phyloP scores from a whole-genome alignment of 2,888 invertebrate species.

The Lithophane leautieri region DNA sequence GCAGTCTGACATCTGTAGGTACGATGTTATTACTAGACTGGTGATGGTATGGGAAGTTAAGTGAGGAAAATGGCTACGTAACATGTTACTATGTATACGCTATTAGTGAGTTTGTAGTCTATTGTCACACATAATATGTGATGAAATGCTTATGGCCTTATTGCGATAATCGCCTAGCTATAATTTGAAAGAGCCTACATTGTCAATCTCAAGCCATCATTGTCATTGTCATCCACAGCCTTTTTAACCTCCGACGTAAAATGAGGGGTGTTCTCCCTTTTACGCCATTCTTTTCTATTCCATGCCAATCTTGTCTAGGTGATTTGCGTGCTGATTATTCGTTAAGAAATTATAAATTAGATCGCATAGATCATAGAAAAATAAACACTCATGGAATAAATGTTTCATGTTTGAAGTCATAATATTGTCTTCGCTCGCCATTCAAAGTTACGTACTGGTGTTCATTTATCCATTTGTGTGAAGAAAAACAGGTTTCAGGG shows the following conservation, averaged over 20 bases:
- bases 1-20: not conserved
- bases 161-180: not conserved
- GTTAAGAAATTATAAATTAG: not conserved
- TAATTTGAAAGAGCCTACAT: not conserved
- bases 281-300: not conserved
- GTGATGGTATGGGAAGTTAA: not conserved
- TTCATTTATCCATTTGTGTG: not conserved
- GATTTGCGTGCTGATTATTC: not conserved
- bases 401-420: not conserved
- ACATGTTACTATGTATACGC: not conserved
- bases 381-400: not conserved
- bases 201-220: not conserved
- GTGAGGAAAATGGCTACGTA: constrained; percentile 23
- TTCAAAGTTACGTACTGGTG: not conserved
- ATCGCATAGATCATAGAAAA: no score
- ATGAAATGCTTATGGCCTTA: not conserved
- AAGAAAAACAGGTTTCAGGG: constrained; percentile 1
- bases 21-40: not conserved
- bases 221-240: not conserved
- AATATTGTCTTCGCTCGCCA: constrained; percentile 1
- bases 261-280: no score
- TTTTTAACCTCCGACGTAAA: not conserved
- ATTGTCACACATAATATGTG: not conserved
- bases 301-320: not conserved
- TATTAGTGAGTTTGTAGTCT: not conserved